Conservation (phyloP, 2,888 invertebrate species). For the Orgyia antiqua region DNA sequence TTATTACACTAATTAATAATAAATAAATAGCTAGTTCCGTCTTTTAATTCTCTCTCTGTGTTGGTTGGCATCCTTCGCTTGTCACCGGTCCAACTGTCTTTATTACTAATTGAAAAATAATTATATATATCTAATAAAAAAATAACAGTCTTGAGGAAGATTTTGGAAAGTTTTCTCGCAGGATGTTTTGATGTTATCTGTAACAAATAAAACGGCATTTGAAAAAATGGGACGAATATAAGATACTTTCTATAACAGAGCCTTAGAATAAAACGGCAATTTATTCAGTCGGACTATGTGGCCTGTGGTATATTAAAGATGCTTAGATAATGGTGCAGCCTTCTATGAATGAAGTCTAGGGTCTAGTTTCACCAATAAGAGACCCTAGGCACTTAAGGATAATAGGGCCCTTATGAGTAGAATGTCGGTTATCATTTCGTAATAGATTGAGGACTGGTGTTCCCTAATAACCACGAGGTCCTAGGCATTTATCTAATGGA, state of each 20-base stretch:
- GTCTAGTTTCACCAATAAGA: no score
- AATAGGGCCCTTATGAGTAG: no score
- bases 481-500: no score
- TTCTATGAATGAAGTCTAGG: no score
- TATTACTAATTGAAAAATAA: conserved; percentile 43
- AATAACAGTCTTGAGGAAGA: conserved; percentile 72
- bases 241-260: not conserved
- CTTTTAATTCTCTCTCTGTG: conserved; percentile 72
- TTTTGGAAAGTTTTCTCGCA: conserved; percentile 70
- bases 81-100: conserved; percentile 37
- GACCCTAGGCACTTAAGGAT: no score
- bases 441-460: no score
- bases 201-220: conserved; percentile 41
- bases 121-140: conserved; percentile 46
- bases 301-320: no score
- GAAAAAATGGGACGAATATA: not conserved
- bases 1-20: conserved; percentile 53
- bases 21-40: conserved; percentile 72
- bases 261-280: no score
- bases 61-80: conserved; percentile 58
- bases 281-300: no score
- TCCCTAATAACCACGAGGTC: no score
- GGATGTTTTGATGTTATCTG: conserved; percentile 63
- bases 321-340: no score
- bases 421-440: no score